A percentile compares a stretch with the other conserved stretches of the same genome.
These are phyloP conservation scores for Eptatretus burgeri DNA, from an alignment of 2,113 vertebrate species.

Conservation along the genomic window DNA sequence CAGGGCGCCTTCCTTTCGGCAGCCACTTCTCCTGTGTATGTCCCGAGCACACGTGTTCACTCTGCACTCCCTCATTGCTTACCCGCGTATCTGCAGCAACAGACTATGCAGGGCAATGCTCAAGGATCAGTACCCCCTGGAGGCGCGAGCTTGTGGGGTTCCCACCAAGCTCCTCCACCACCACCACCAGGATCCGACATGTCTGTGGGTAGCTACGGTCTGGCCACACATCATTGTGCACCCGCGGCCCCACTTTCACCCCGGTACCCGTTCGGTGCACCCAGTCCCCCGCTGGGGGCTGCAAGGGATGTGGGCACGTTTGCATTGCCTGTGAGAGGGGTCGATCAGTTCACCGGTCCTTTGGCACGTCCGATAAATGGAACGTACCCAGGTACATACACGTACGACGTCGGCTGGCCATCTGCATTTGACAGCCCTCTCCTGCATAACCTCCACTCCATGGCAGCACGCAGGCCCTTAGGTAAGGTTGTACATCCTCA, in stretches of 20 bases:
- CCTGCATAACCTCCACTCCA: constrained; percentile 1
- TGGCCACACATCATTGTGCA: background rate
- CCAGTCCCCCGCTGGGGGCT: background rate
- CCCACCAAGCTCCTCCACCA: background rate
- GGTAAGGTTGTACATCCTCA: too few species aligned
- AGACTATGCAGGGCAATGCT: background rate
- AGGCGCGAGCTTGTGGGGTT: background rate
- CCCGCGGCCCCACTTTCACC: background rate
- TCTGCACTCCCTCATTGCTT: constrained; percentile 1
- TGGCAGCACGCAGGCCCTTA: too few species aligned
- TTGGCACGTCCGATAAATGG: background rate
- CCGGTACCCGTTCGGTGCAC: background rate
- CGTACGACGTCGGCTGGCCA: constrained; percentile 2
- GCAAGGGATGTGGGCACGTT: background rate
- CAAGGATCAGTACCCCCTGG: too few species aligned
- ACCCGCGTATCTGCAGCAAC: constrained; percentile 1
- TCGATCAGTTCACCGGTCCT: background rate
- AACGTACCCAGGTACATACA: background rate
- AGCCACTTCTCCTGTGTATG: background rate
- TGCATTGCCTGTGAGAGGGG: background rate
- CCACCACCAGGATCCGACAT: background rate
- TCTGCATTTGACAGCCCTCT: background rate
- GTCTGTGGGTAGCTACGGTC: background rate
- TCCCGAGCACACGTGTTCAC: constrained; percentile 3
- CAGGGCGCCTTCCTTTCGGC: background rate